phyloP scores from a whole-genome alignment of 2,797 vertebrate genomes.

The Typhlichthys eigenmanni region DNA sequence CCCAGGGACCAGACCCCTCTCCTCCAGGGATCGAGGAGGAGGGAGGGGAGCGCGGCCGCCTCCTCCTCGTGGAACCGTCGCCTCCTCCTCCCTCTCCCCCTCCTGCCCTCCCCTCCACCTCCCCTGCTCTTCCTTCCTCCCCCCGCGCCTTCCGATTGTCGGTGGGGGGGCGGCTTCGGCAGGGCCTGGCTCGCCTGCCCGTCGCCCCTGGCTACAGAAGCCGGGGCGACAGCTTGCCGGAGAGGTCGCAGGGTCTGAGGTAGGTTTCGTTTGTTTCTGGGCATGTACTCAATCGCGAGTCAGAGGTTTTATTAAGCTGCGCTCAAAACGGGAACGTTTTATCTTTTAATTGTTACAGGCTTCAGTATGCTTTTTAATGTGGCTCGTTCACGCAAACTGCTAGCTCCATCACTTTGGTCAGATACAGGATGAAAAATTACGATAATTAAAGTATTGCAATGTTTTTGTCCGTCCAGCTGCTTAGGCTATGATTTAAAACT shows the following conservation, averaged over 20 bases:
- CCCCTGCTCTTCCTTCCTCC: constrained; percentile 67
- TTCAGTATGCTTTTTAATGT: too few relatives aligned
- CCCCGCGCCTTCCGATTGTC: constrained; percentile 64
- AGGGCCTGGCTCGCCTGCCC: constrained; percentile 54
- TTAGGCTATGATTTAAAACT: too few relatives aligned
- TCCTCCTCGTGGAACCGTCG: constrained; percentile 44
- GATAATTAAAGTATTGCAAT: too few relatives aligned
- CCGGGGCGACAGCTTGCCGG: constrained; percentile 65
- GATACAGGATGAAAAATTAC: too few relatives aligned
- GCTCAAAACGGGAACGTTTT: too few relatives aligned
- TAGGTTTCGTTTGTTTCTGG: constrained; percentile 45
- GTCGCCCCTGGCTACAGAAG: constrained; percentile 70
- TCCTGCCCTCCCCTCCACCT: constrained; percentile 40
- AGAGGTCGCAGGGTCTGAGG: constrained; percentile 81
- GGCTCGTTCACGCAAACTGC: too few relatives aligned
- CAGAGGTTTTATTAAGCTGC: too few relatives aligned
- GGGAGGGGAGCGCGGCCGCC: constrained; percentile 26
- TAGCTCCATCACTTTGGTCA: too few relatives aligned
- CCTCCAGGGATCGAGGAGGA: constrained; percentile 32
- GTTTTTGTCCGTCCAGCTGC: too few relatives aligned
- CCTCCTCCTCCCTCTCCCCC: constrained; percentile 36
- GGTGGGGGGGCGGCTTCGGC: constrained; percentile 55
- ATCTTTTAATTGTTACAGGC: too few relatives aligned
- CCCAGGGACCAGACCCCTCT: constrained; percentile 38
- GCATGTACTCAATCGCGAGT: too few relatives aligned